phyloP scores from a whole-genome alignment of 1,140 invertebrate genomes.

The Drosophila tropicalis region DNA sequence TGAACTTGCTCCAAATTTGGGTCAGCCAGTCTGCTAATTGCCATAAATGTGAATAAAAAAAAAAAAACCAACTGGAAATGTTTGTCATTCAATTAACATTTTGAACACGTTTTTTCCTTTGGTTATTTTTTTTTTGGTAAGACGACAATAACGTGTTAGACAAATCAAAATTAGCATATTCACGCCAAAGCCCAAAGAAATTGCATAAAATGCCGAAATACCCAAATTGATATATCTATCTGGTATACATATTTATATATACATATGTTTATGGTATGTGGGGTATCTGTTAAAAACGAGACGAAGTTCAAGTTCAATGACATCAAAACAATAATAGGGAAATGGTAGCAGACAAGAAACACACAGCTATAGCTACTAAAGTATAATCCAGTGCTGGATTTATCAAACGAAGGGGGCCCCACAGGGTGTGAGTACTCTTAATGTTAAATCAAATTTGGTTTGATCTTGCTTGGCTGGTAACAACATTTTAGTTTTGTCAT shows the following conservation, averaged over 20 bases:
- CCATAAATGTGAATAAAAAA: constrained; percentile 64
- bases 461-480: too few species aligned
- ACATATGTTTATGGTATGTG: constrained; percentile 5
- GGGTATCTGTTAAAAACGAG: constrained; percentile 30
- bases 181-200: constrained; percentile 56
- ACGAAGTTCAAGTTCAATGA: constrained; percentile 81
- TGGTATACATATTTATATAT: constrained; percentile 23
- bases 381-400: neutral
- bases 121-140: constrained; percentile 7
- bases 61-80: constrained; percentile 48
- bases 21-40: constrained; percentile 68
- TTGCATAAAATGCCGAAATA: constrained; percentile 67
- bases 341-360: constrained; percentile 38
- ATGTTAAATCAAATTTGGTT: too few species aligned
- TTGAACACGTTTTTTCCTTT: constrained; percentile 66
- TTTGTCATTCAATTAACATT: constrained; percentile 73
- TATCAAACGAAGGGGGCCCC: too few species aligned
- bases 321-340: constrained; percentile 70
- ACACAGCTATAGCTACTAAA: constrained; percentile 26
- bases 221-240: constrained; percentile 39
- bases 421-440: too few species aligned
- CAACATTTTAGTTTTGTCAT: too few species aligned
- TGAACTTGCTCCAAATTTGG: constrained; percentile 43
- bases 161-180: constrained; percentile 74
- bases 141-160: constrained; percentile 64